Percentiles rank a stretch among this genome's conserved stretches.
Conservation (phyloP, 2,113 vertebrate genomes). For the Telmatochromis sp. region DNA sequence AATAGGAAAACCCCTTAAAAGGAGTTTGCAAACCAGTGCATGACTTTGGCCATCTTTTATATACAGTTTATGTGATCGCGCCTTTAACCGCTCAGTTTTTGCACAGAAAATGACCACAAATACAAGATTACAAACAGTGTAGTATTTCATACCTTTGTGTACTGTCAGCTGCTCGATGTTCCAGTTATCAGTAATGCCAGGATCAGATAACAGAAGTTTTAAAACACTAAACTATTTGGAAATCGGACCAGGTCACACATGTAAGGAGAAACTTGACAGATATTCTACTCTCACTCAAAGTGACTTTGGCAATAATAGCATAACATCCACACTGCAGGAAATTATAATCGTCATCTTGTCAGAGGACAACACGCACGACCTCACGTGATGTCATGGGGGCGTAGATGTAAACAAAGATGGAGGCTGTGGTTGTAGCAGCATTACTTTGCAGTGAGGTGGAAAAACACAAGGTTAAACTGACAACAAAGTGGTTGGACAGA, state of each 20-base stretch:
- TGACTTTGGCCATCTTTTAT: not conserved
- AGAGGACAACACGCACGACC: not conserved
- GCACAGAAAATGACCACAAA: not conserved
- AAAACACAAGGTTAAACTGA: not conserved
- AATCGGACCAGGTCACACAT: not conserved
- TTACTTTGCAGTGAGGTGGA: not conserved
- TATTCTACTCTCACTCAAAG: not conserved
- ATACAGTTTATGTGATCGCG: not conserved
- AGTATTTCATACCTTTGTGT: not conserved
- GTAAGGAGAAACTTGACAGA: not conserved
- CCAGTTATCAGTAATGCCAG: not conserved
- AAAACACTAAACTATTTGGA: not conserved
- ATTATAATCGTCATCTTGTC: not conserved
- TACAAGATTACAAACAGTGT: not conserved
- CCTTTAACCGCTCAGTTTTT: not conserved
- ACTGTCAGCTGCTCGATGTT: not conserved
- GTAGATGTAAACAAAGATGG: not conserved
- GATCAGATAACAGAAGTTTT: not conserved
- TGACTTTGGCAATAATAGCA: not conserved
- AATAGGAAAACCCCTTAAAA: not conserved
- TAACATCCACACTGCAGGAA: not conserved
- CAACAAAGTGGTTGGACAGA: not conserved
- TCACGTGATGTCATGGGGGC: not conserved
- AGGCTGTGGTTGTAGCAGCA: not conserved
- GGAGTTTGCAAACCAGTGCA: fast-evolving